Conservation (phyloP, 1,140 invertebrate genomes). For the Neodiprion fabricii region DNA sequence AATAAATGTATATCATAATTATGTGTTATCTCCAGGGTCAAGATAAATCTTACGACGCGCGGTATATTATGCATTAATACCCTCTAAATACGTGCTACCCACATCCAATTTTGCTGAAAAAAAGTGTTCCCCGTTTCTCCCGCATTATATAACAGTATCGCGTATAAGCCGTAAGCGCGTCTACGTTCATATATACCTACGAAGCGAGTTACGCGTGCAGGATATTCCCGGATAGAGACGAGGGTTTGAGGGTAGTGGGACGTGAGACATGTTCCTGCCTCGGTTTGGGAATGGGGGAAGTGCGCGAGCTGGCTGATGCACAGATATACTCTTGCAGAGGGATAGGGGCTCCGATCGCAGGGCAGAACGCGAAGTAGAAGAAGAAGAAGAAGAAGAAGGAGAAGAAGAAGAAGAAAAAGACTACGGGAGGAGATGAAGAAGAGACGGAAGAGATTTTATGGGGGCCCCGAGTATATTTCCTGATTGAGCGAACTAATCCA, state of each 20-base stretch:
- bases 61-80: too few species aligned
- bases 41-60: too few species aligned
- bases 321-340: background rate
- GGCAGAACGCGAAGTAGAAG: constrained; percentile 25
- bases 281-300: too few species aligned
- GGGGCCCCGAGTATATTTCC: constrained; percentile 52
- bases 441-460: constrained; percentile 42
- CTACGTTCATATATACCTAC: constrained; percentile 10
- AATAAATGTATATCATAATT: too few species aligned
- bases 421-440: background rate
- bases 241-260: constrained; percentile 35
- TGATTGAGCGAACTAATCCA: constrained; percentile 55
- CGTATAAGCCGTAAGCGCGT: constrained; percentile 18
- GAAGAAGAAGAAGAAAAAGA: constrained; percentile 5
- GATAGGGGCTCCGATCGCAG: constrained; percentile 21
- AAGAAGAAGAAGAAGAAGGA: constrained; percentile 24
- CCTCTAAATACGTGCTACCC: too few species aligned
- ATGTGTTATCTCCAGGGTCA: too few species aligned
- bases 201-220: constrained; percentile 27
- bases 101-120: too few species aligned
- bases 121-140: too few species aligned
- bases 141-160: constrained; percentile 18
- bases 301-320: too few species aligned
- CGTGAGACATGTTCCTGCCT: constrained; percentile 37
- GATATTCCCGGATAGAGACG: constrained; percentile 34